A percentile compares a stretch with the other conserved stretches of the same genome.
Conservation (phyloP, 1,140 invertebrate genomes). For the Drosophila baimaii region DNA sequence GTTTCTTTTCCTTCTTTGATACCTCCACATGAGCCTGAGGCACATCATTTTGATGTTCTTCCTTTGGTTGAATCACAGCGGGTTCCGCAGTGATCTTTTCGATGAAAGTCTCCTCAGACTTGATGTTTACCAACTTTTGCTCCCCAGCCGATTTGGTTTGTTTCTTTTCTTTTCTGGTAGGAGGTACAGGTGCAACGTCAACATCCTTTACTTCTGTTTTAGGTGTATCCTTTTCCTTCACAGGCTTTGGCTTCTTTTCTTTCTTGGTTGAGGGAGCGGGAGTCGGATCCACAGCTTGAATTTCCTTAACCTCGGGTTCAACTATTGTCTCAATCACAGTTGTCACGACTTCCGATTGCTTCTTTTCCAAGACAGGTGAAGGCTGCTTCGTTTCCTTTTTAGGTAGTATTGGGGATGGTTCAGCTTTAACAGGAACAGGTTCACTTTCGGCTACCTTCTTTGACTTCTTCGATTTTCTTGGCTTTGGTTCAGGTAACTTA, state of each 20-base stretch:
- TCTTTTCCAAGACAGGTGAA: slow-evolving; percentile 27
- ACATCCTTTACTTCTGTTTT: slow-evolving; percentile 5
- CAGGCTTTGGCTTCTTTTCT: slow-evolving; percentile 45
- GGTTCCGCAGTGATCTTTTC: background rate
- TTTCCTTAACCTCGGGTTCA: slow-evolving; percentile 28
- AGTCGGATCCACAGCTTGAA: slow-evolving; percentile 8
- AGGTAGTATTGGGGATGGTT: slow-evolving; percentile 12
- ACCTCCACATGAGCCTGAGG: background rate
- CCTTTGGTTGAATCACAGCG: background rate
- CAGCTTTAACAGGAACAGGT: background rate
- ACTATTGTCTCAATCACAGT: slow-evolving; percentile 11
- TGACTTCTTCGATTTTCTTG: slow-evolving; percentile 52
- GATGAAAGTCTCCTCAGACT: background rate
- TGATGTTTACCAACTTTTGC: background rate
- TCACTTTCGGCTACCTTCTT: slow-evolving; percentile 49
- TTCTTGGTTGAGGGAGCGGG: slow-evolving; percentile 30
- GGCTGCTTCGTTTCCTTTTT: slow-evolving; percentile 50
- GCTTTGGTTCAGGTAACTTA: slow-evolving; percentile 59
- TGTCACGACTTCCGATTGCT: slow-evolving; percentile 28
- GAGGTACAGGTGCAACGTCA: slow-evolving; percentile 27
- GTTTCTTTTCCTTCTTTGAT: slow-evolving; percentile 27
- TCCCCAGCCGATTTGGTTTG: slow-evolving; percentile 14
- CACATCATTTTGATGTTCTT: background rate
- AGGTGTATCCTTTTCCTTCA: slow-evolving; percentile 12
- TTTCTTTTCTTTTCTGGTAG: slow-evolving; percentile 43